A percentile compares a stretch with the other conserved stretches of the same genome.
Evolutionary conservation across 2,888 invertebrate species (phyloP).

Genomic region (Lutraria lutraria): DNA sequence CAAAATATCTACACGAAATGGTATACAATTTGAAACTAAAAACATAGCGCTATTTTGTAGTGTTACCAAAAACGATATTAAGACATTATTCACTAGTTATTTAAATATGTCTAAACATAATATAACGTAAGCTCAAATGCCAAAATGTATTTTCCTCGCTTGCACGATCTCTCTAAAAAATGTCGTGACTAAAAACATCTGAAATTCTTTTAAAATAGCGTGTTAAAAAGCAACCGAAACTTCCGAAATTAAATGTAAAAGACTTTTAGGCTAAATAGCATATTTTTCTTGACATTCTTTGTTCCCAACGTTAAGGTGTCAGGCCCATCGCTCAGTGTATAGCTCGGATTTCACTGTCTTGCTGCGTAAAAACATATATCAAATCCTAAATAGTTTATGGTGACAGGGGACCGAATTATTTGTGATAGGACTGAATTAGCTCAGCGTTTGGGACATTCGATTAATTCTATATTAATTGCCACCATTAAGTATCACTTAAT

Average conservation of each 20-base stretch:
- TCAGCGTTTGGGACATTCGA: conserved; percentile 51
- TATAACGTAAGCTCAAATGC: neutral
- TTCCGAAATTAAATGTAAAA: conserved; percentile 38
- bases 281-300: conserved; percentile 56
- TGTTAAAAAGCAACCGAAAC: conserved; percentile 19
- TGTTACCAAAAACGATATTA: conserved; percentile 10
- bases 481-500: conserved; percentile 64
- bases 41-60: neutral
- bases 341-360: conserved; percentile 59
- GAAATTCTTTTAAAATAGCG: conserved; percentile 30
- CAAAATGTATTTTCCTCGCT: conserved; percentile 15
- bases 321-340: conserved; percentile 40
- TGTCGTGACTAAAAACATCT: conserved; percentile 10
- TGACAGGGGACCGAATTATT: conserved; percentile 58
- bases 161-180: neutral
- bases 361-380: conserved; percentile 70
- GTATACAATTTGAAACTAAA: conserved; percentile 18
- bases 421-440: conserved; percentile 42
- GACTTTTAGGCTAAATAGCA: conserved; percentile 39
- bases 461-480: conserved; percentile 70
- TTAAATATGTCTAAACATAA: neutral
- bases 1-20: neutral
- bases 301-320: conserved; percentile 64
- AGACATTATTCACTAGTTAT: neutral
- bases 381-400: conserved; percentile 52